These are phyloP conservation scores for Tokudaia tokunoshimensis DNA, from an alignment of 2,797 vertebrate species.

Conservation along the genomic window DNA sequence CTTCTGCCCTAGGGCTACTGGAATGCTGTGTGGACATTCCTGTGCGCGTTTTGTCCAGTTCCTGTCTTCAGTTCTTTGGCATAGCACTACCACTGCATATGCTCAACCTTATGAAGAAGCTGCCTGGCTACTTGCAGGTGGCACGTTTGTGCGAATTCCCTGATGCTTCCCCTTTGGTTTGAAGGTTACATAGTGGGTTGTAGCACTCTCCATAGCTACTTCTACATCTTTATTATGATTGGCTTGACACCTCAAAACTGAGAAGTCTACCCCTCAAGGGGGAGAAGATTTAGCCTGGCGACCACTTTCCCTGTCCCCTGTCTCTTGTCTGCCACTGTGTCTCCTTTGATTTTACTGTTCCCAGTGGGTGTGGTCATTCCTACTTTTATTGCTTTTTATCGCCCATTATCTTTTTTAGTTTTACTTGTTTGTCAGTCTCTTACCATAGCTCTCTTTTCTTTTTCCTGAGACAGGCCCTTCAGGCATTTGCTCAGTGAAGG, in stretches of 20 bases:
- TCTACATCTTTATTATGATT: neutral
- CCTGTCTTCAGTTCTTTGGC: neutral
- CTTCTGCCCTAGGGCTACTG: neutral
- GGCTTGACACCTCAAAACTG: neutral
- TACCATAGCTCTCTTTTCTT: neutral
- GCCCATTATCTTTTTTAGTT: neutral
- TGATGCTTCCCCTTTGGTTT: neutral
- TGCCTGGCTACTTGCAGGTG: neutral
- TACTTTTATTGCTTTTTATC: neutral
- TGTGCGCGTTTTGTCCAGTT: neutral
- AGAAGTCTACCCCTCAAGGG: neutral
- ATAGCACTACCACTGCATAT: neutral
- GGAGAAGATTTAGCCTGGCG: neutral
- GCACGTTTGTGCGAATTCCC: neutral
- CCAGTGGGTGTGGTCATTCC: neutral
- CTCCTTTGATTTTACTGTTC: slow-evolving; percentile 30
- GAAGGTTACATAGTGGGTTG: neutral
- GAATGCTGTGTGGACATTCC: neutral
- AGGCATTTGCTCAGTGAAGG: neutral
- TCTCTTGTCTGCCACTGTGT: neutral
- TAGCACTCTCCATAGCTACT: neutral
- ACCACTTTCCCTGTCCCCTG: neutral
- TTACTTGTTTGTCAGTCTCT: slow-evolving; percentile 5
- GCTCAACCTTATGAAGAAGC: neutral
- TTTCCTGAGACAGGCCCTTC: neutral